These are phyloP conservation scores for Panagrolaimus sp. DNA, from an alignment of 1,140 invertebrate genomes.

Conservation along the genomic window DNA sequence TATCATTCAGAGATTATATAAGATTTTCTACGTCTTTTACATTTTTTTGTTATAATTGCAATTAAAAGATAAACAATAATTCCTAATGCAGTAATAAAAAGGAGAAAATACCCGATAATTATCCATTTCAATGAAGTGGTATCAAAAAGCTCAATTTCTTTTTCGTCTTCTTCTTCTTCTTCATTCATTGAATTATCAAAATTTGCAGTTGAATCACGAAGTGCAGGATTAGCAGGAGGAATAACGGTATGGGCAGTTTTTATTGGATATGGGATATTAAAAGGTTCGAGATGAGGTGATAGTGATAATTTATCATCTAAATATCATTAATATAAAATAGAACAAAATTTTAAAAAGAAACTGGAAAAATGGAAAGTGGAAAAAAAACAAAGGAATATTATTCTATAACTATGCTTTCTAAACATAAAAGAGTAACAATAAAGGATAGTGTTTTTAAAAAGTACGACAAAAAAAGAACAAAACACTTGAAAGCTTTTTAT, in stretches of 20 bases:
- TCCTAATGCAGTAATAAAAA: not conserved
- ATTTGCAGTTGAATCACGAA: not conserved
- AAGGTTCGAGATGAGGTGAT: not conserved
- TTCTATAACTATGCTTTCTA: too few species aligned
- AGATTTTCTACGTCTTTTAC: not conserved
- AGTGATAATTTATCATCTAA: not conserved
- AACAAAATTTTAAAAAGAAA: not conserved
- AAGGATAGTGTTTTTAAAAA: too few species aligned
- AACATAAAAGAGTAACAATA: too few species aligned
- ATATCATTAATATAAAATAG: not conserved
- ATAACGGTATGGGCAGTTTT: not conserved
- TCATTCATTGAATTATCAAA: not conserved
- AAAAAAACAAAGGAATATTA: too few species aligned
- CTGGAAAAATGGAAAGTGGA: too few species aligned
- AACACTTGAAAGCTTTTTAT: too few species aligned
- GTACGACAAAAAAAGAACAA: too few species aligned
- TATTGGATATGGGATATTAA: not conserved
- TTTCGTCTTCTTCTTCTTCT: too few species aligned
- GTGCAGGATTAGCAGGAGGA: not conserved
- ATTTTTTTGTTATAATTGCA: not conserved
- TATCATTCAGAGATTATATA: too few species aligned
- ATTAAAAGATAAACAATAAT: conserved; percentile 2
- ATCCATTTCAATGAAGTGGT: conserved; percentile 5
- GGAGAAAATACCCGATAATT: not conserved
- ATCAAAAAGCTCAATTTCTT: too few species aligned